Base-by-base conservation (phyloP, 2,113 vertebrate genomes). In the Antennarius striatus region DNA sequence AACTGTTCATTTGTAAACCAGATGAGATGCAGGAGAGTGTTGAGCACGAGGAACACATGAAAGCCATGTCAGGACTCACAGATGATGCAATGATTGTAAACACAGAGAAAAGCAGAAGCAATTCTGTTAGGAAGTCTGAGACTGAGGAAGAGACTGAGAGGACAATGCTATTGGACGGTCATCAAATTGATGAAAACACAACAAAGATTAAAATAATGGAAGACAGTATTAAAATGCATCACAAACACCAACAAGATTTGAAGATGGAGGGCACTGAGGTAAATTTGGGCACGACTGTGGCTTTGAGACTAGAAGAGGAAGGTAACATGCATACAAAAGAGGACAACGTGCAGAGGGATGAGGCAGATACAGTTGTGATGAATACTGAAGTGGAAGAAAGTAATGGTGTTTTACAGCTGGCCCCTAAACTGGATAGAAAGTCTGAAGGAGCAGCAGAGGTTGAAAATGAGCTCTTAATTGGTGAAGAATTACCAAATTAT, bases 341-440 rank as follows among this genome's bases (percentile, higher is more conserved):
- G 10, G 13, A 3, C n/a, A 46, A 3, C 4, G 1, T 45, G 39
- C 54, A 63, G 57, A 56, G 10, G 0, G 13, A 56, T 0, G 17
- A 70, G 14, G 48, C 32, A 52, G 58, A 53, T 12, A 4, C 22
- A 56, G 14, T 9, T 0, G 15, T 29, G 29, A 48, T 1, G 28
- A 11, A 56, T 11, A 53, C 73, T 52, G 58, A 69, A 61, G 46
- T 8, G 36, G 56, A 79, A 63, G 46, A 46, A 12, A 1, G 8
- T 47, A n/a, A 51, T 7, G 13, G 8, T n/a, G 39, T 15, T 0
- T 47, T 30, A 65, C 29, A 61, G 6, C 22, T 68, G 47, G 50
- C 32, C 8, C 56, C 29, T 50, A 36, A 64, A 43, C 32, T 47
- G 6, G 5, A 48, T 64, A 63, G 56, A 39, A 55, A 45, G 4